Evolutionary conservation across 2,888 invertebrate species (phyloP).

Genomic region (Dolichomitus sp.): DNA sequence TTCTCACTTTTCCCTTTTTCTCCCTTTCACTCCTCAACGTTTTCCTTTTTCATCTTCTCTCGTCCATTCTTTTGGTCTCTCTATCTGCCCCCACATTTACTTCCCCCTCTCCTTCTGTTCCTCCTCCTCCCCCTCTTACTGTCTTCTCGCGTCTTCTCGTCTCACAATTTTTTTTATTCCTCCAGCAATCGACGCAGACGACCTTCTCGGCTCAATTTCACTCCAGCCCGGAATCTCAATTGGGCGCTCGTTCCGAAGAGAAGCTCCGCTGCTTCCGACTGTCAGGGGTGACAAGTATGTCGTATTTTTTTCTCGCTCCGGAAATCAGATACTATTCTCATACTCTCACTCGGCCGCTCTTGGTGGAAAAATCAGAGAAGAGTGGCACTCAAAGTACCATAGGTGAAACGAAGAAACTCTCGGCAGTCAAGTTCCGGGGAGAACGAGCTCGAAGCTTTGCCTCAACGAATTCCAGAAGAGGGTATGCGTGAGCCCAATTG

Average conservation of each 20-base stretch:
- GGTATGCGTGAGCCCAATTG: conserved; percentile 28
- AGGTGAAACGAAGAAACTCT: conserved; percentile 14
- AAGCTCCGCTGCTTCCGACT: conserved; percentile 46
- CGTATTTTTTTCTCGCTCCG: conserved; percentile 47
- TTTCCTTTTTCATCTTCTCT: conserved; percentile 15
- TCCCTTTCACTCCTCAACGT: conserved; percentile 15
- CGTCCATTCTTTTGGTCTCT: conserved; percentile 14
- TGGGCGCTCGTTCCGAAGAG: conserved; percentile 65
- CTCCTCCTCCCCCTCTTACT: not conserved
- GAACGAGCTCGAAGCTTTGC: conserved; percentile 20
- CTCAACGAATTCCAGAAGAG: conserved; percentile 12
- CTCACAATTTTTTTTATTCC: conserved; percentile 47
- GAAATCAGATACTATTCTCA: conserved; percentile 27
- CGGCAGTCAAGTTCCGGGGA: not conserved
- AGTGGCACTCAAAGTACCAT: conserved; percentile 1
- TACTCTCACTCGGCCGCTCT: not conserved
- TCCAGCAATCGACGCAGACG: conserved; percentile 67
- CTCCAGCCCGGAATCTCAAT: conserved; percentile 67
- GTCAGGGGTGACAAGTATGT: conserved; percentile 55
- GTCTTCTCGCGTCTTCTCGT: not conserved
- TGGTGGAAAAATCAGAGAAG: conserved; percentile 8
- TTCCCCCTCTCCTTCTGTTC: not conserved
- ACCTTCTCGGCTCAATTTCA: conserved; percentile 66
- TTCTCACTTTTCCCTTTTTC: conserved; percentile 13
- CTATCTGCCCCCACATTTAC: conserved; percentile 42